Evolutionary conservation across 2,797 vertebrate species (phyloP).

Genomic region (Danio jaintianensis): DNA sequence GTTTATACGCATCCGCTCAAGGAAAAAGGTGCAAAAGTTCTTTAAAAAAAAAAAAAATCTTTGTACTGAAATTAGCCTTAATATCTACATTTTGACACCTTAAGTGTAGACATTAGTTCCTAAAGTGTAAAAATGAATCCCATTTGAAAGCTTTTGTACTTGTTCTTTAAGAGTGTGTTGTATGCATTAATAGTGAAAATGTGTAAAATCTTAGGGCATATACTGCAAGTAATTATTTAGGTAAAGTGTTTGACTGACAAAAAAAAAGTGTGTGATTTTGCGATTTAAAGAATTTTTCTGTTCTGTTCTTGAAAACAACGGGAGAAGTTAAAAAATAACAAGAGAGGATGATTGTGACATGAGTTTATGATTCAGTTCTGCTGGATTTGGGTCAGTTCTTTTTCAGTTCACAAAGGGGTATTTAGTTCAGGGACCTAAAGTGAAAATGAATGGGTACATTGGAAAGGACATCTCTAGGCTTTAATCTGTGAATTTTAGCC

Average conservation of each 20-base stretch:
- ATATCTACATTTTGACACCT: too few species aligned
- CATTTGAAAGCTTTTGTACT: too few species aligned
- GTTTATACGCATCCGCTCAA: too few species aligned
- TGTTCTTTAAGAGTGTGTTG: too few species aligned
- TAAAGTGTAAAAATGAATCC: too few species aligned
- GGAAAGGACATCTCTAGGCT: slow-evolving; percentile 3
- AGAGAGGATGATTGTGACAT: neutral
- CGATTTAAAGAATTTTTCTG: neutral
- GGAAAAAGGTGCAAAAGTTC: too few species aligned
- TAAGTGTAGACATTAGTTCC: too few species aligned
- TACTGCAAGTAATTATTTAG: too few species aligned
- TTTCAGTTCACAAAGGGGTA: neutral
- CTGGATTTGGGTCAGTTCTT: slow-evolving; percentile 27
- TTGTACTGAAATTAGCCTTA: too few species aligned
- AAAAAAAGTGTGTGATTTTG: neutral
- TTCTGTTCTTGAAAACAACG: neutral
- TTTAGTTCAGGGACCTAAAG: neutral
- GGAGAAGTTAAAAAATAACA: neutral
- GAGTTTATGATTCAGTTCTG: neutral
- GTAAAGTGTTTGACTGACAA: neutral
- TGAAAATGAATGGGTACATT: neutral
- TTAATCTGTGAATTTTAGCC: slow-evolving; percentile 16
- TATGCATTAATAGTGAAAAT: neutral
- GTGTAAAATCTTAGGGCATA: too few species aligned
- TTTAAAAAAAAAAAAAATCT: too few species aligned